phyloP scores from a whole-genome alignment of 1,140 invertebrate genomes.

The Formica exsecta region DNA sequence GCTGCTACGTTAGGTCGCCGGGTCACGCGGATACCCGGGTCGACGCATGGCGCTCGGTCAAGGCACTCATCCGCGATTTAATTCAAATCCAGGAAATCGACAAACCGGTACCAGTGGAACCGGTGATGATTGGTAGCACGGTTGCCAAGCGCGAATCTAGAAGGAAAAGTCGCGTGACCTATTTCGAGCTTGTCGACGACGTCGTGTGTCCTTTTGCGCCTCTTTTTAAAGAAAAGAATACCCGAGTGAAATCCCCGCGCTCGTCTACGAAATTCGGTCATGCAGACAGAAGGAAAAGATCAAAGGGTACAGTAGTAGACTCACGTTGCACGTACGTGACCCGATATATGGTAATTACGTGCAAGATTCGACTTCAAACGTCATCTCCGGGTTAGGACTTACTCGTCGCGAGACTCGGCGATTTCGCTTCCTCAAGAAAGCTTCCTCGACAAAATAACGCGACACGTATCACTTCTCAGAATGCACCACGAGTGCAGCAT shows the following conservation, averaged over 20 bases:
- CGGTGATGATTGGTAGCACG: background rate
- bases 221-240: background rate
- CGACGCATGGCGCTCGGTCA: slow-evolving; percentile 79
- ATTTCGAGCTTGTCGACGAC: slow-evolving; percentile 43
- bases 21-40: slow-evolving; percentile 82
- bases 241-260: background rate
- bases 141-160: background rate
- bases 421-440: background rate
- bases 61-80: slow-evolving; percentile 60
- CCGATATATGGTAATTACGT: background rate
- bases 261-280: background rate
- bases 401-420: background rate
- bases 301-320: background rate
- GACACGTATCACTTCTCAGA: slow-evolving; percentile 12
- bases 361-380: background rate
- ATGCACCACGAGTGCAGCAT: slow-evolving; percentile 42
- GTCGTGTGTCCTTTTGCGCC: slow-evolving; percentile 4
- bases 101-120: slow-evolving; percentile 31
- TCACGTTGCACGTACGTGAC: slow-evolving; percentile 27
- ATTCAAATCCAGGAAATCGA: background rate
- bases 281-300: background rate
- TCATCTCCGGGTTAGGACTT: background rate
- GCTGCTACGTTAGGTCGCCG: slow-evolving; percentile 76
- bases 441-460: too few relatives aligned
- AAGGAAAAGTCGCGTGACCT: slow-evolving; percentile 60